A percentile compares a stretch with the other conserved stretches of the same genome.
Conservation (phyloP, 2,113 vertebrate genomes). For the Pterocles orientalis region DNA sequence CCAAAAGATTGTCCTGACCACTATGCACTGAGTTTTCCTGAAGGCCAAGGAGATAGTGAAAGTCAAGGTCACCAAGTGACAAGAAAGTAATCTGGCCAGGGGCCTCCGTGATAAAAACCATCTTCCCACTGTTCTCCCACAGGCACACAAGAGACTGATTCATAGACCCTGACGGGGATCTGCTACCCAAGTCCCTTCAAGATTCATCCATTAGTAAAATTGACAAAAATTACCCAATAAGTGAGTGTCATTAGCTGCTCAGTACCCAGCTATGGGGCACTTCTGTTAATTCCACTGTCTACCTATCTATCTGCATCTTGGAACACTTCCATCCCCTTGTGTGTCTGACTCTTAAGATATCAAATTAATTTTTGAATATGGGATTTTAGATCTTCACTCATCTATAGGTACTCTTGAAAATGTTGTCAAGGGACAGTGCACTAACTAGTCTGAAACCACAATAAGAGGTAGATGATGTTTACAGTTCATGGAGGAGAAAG, state of each 20-base stretch:
- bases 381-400: neutral
- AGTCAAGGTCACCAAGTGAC: neutral
- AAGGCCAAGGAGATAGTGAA: neutral
- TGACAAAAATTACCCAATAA: neutral
- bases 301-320: neutral
- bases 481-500: neutral
- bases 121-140: neutral
- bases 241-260: neutral
- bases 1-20: neutral
- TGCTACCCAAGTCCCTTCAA: neutral
- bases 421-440: neutral
- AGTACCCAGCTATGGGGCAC: neutral
- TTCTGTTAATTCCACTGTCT: neutral
- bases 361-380: neutral
- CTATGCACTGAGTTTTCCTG: neutral
- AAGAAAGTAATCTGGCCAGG: neutral
- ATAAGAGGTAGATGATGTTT: neutral
- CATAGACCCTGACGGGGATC: neutral
- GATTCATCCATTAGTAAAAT: neutral
- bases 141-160: neutral
- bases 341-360: neutral
- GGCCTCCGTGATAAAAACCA: neutral
- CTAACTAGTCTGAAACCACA: neutral
- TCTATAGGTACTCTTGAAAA: neutral
- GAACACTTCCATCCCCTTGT: neutral